phyloP scores from a whole-genome alignment of 2,113 vertebrate genomes.

The Hydropotes inermis region DNA sequence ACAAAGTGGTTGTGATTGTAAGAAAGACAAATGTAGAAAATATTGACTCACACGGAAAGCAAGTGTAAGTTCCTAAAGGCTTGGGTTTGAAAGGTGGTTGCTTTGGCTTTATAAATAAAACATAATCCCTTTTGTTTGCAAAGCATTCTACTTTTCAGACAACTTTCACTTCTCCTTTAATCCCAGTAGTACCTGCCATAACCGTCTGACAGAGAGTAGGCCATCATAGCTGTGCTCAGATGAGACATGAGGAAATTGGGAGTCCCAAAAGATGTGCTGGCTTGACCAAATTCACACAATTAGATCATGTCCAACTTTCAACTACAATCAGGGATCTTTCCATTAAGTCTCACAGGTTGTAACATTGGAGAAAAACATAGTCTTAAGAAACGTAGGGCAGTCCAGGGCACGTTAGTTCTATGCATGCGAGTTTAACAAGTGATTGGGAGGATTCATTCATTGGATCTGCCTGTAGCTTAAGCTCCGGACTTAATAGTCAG shows the following conservation, averaged over 20 bases:
- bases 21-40: not conserved
- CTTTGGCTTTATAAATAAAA: constrained; percentile 43
- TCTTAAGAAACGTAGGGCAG: not conserved
- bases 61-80: not conserved
- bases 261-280: not conserved
- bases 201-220: not conserved
- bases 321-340: not conserved
- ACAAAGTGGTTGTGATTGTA: constrained; percentile 40
- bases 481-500: not conserved
- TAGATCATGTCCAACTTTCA: not conserved
- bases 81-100: not conserved
- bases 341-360: not conserved
- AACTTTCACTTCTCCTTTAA: not conserved
- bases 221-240: not conserved
- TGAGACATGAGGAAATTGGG: not conserved
- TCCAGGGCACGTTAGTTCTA: not conserved
- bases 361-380: not conserved
- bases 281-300: not conserved
- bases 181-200: not conserved
- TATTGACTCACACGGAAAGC: not conserved
- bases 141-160: not conserved
- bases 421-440: not conserved
- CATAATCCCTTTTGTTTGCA: constrained; percentile 1
- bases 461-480: not conserved
- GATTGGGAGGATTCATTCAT: not conserved